A percentile compares a stretch with the other conserved stretches of the same genome.
phyloP scores from a whole-genome alignment of 2,888 invertebrate species.

The Chouioia cunea region DNA sequence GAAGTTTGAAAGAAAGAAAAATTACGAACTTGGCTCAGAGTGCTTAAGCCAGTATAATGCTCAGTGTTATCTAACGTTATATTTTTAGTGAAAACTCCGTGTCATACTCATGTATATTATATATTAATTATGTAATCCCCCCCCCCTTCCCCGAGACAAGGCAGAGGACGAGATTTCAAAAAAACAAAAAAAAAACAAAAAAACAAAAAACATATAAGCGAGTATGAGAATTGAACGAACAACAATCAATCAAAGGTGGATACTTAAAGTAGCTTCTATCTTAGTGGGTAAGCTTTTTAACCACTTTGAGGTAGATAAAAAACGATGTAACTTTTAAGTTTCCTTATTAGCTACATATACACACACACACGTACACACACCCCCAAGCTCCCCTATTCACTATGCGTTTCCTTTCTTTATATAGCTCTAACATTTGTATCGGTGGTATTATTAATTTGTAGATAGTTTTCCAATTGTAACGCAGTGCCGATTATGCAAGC shows the following conservation, averaged over 20 bases:
- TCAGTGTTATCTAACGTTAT: slow-evolving; percentile 64
- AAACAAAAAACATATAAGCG: background rate
- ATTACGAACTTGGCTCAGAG: slow-evolving; percentile 53
- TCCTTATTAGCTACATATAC: slow-evolving; percentile 19
- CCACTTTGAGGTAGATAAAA: slow-evolving; percentile 60
- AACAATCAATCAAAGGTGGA: slow-evolving; percentile 64
- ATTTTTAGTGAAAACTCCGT: slow-evolving; percentile 64
- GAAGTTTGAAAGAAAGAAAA: background rate
- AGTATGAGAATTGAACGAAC: slow-evolving; percentile 49
- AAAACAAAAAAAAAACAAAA: slow-evolving; percentile 18
- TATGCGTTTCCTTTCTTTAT: slow-evolving; percentile 42
- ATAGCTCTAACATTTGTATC: slow-evolving; percentile 38
- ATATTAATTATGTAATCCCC: slow-evolving; percentile 42
- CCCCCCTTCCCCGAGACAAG: slow-evolving; percentile 20
- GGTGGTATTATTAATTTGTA: slow-evolving; percentile 64
- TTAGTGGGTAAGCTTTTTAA: slow-evolving; percentile 57
- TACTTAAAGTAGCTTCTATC: slow-evolving; percentile 60
- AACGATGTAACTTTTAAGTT: slow-evolving; percentile 22
- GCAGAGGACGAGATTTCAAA: slow-evolving; percentile 21
- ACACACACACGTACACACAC: slow-evolving; percentile 23
- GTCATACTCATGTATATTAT: slow-evolving; percentile 64
- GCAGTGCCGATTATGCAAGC: slow-evolving; percentile 32
- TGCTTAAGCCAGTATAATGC: slow-evolving; percentile 62
- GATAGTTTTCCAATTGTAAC: slow-evolving; percentile 51
- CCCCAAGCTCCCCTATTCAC: slow-evolving; percentile 18